A percentile compares a stretch with the other conserved stretches of the same genome.
These are phyloP conservation scores for Sinella curviseta DNA, from an alignment of 1,140 invertebrate genomes.

Conservation along the genomic window DNA sequence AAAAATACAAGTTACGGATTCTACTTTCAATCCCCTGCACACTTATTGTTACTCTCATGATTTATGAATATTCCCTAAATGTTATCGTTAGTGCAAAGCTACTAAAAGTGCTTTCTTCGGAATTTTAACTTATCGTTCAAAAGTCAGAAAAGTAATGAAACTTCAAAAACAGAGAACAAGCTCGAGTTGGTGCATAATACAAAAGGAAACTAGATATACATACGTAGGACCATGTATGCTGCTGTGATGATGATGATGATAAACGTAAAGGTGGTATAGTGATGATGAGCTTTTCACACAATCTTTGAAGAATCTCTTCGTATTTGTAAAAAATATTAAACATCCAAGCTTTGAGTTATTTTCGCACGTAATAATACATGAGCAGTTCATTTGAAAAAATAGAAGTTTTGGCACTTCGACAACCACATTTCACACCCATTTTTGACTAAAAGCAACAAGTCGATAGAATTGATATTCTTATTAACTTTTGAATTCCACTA, in stretches of 20 bases:
- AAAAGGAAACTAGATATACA: no score
- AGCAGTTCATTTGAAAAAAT: background rate
- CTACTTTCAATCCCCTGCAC: no score
- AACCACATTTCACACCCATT: conserved; percentile 20
- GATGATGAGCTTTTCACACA: background rate
- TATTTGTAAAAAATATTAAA: background rate
- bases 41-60: no score
- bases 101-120: background rate
- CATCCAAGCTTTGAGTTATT: background rate
- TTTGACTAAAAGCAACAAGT: conserved; percentile 11
- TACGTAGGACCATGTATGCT: no score
- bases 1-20: no score
- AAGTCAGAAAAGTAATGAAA: no score
- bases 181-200: no score
- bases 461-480: background rate
- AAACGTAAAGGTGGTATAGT: background rate
- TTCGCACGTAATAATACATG: conserved; percentile 25
- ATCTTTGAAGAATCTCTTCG: background rate
- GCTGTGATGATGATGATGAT: no score
- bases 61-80: no score
- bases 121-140: background rate
- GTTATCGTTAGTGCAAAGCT: background rate
- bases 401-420: background rate
- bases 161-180: no score
- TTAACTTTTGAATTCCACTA: no score